A percentile compares a stretch with the other conserved stretches of the same genome.
Conservation (phyloP, 2,113 vertebrate species). For the Diadophis punctatus region DNA sequence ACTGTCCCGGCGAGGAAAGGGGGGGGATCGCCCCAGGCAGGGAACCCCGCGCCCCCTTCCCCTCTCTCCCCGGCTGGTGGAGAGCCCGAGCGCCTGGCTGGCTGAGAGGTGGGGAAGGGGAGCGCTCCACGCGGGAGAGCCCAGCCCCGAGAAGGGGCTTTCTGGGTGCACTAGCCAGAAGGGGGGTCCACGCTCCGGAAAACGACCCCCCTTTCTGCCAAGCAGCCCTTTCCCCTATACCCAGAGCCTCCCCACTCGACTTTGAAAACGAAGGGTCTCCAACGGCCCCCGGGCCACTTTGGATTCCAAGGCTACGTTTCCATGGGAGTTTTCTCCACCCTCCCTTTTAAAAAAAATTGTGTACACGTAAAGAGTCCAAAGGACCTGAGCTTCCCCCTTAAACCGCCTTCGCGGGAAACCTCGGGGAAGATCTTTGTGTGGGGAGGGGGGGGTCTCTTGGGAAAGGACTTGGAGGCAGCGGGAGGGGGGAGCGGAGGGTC, state of each 20-base stretch:
- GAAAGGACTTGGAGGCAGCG: background rate
- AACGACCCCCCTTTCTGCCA: background rate
- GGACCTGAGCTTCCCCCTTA: background rate
- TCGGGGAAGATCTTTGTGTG: background rate
- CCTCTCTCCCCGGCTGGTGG: too few relatives aligned
- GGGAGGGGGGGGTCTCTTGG: background rate
- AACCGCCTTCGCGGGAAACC: background rate
- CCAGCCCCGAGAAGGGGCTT: background rate
- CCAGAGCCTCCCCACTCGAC: background rate
- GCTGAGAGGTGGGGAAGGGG: background rate
- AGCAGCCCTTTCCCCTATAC: background rate
- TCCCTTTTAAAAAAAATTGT: background rate
- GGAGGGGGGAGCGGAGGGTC: background rate
- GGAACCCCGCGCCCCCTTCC: background rate
- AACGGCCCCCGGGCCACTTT: background rate
- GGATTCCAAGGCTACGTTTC: background rate
- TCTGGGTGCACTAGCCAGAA: background rate
- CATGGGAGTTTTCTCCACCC: fast-evolving
- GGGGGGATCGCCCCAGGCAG: background rate
- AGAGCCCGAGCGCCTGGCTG: background rate
- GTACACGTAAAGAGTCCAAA: background rate
- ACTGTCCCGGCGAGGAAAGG: background rate
- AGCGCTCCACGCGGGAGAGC: background rate
- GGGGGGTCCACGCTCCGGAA: background rate
- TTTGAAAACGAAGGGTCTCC: background rate